A percentile compares a stretch with the other conserved stretches of the same genome.
Conservation (phyloP, 2,113 vertebrate species). For the Phyllostomus discolor region DNA sequence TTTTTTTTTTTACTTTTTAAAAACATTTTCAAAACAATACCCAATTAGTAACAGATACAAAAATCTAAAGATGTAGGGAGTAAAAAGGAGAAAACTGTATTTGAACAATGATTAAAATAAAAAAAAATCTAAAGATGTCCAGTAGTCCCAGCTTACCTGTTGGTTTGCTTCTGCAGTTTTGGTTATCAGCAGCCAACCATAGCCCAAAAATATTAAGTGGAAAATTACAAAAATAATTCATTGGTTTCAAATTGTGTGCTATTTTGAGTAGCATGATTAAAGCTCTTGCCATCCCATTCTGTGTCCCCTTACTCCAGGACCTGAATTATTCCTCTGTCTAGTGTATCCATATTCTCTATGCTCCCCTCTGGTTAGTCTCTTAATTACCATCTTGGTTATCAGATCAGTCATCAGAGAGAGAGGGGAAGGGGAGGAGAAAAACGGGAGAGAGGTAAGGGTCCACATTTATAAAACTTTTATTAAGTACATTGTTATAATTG, state of each 20-base stretch:
- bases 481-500: background rate
- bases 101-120: too few relatives aligned
- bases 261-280: too few relatives aligned
- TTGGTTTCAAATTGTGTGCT: background rate
- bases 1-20: background rate
- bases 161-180: background rate
- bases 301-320: too few relatives aligned
- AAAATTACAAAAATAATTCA: background rate
- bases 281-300: too few relatives aligned
- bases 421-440: too few relatives aligned
- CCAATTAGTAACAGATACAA: background rate
- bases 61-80: background rate
- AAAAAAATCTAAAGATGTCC: background rate
- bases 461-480: background rate
- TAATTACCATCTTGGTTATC: too few relatives aligned
- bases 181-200: background rate
- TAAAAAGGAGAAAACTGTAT: too few relatives aligned
- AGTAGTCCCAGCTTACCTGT: background rate
- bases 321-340: too few relatives aligned
- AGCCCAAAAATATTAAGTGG: background rate
- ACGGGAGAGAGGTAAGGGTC: too few relatives aligned
- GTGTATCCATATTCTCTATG: too few relatives aligned
- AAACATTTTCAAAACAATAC: background rate
- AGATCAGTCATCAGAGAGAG: background rate
- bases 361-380: too few relatives aligned